Base-by-base conservation (phyloP, 1,140 invertebrate species). In the Microplitis demolitor region DNA sequence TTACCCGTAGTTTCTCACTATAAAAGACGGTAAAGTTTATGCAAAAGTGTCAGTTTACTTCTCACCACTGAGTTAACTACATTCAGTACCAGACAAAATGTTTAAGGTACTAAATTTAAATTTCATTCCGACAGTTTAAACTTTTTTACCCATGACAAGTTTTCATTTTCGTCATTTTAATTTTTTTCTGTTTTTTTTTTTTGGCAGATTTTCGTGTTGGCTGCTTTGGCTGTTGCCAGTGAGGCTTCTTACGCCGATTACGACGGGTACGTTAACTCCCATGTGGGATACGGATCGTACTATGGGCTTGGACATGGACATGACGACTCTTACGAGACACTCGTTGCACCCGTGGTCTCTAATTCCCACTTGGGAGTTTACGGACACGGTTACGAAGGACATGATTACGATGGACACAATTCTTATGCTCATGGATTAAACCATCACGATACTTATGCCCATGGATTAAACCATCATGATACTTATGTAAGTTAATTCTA, bases 201-300 rank as follows among this genome's bases (percentile, higher is more conserved):
- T 8, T 0, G 6, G 34, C 72, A 82, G 81, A 54, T 80, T 56
- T 76, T 78, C 58, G 66, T 74, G 68, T 53, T 82, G 56, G 72
- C 73, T 39, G 50, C 76, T 60, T 77, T 80, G 76, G 78, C 74
- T 11, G 73, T 77, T 35, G 76, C 73, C 39, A 76, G 76, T 35
- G 75, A 82, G 56, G 81, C 81, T 61, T 76, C 76, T 3, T 54
- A 80, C 69, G 39, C 74, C 53, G 74, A 74, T 70, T 78, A 80
- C 74, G 76, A 66, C 34, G 77, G 51, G 35, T 79, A 80, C 66
- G 75, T 61, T 54, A 45, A 71, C 3, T 60, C 35, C 3, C 61
- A 77, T 58, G 50, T 16, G 8, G 77, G 74, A 66, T 71, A 78
- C 58, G 71, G 54, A 37, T 70, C 73, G 5, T 63, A 74, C 9